Evolutionary conservation across 2,888 invertebrate species (phyloP).

Genomic region (Nephrocerus scutellatus): DNA sequence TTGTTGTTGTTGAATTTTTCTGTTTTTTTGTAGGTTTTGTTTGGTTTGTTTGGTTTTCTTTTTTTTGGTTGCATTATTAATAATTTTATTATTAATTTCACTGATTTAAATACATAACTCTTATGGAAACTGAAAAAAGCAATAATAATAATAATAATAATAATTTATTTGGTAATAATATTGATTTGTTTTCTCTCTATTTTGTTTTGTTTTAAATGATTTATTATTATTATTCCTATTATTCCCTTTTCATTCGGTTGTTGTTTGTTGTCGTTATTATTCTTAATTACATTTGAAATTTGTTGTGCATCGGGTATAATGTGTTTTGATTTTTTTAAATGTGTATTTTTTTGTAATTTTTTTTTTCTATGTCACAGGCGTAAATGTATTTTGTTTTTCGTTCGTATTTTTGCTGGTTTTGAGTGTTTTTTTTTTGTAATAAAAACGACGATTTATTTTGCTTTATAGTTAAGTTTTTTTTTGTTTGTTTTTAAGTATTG

Average conservation of each 20-base stretch:
- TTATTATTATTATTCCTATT: slow-evolving; percentile 20
- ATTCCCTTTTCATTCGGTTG: slow-evolving; percentile 16
- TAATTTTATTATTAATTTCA: slow-evolving; percentile 28
- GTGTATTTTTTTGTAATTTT: slow-evolving; percentile 24
- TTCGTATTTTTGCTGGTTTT: slow-evolving; percentile 20
- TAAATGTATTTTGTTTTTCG: slow-evolving; percentile 21
- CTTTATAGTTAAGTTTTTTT: too few species aligned
- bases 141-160: slow-evolving; percentile 38
- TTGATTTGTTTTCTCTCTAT: slow-evolving; percentile 14
- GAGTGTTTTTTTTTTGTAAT: slow-evolving; percentile 26
- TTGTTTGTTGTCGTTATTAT: slow-evolving; percentile 28
- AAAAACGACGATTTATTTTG: too few species aligned
- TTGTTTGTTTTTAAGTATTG: slow-evolving; percentile 13
- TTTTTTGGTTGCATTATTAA: slow-evolving; percentile 27
- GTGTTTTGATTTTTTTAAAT: slow-evolving; percentile 25
- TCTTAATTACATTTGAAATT: slow-evolving; percentile 27
- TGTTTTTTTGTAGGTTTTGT: slow-evolving; percentile 25
- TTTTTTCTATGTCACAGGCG: slow-evolving; percentile 23
- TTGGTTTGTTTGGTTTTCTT: slow-evolving; percentile 22
- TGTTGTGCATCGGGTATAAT: slow-evolving; percentile 25
- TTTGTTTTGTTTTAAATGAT: slow-evolving; percentile 20
- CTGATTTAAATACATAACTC: slow-evolving; percentile 40
- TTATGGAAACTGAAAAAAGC: slow-evolving; percentile 42
- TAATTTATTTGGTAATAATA: slow-evolving; percentile 18
- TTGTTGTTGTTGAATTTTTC: slow-evolving; percentile 27